phyloP scores from a whole-genome alignment of 2,888 invertebrate genomes.

The Cephonodes hylas region DNA sequence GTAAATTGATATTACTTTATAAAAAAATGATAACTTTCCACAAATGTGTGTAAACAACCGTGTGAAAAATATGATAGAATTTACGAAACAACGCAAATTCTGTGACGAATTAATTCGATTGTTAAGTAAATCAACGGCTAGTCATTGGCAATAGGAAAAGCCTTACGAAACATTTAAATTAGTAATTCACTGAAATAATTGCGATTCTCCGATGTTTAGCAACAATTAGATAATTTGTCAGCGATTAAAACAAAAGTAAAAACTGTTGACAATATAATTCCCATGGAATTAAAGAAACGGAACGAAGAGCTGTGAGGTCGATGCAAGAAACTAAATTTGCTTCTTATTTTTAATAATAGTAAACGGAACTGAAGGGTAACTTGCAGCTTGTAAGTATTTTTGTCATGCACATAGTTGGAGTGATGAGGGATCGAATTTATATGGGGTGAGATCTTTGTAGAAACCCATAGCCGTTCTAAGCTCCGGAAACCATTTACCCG shows the following conservation, averaged over 20 bases:
- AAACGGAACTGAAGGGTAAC: background rate
- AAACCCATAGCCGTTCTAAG: too few relatives aligned
- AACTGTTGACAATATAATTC: background rate
- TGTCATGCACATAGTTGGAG: background rate
- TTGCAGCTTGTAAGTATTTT: background rate
- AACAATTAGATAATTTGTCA: background rate
- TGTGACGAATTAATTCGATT: constrained; percentile 30
- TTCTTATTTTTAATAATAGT: background rate
- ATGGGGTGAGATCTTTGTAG: background rate
- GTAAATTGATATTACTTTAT: too few relatives aligned
- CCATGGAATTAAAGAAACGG: background rate
- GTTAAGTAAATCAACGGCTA: constrained; percentile 25
- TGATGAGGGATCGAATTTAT: background rate
- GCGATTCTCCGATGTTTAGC: background rate
- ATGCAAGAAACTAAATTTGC: background rate
- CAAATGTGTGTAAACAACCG: constrained; percentile 21
- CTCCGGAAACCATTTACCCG: too few relatives aligned
- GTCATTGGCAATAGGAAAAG: constrained; percentile 15
- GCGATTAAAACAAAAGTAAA: background rate
- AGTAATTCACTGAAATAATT: background rate
- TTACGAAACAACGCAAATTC: constrained; percentile 31
- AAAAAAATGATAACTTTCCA: too few relatives aligned
- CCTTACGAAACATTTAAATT: background rate
- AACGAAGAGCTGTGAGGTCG: background rate
- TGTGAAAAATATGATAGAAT: constrained; percentile 27